These are phyloP conservation scores for Agrypnia vestita DNA, from an alignment of 1,140 invertebrate genomes.

Conservation along the genomic window DNA sequence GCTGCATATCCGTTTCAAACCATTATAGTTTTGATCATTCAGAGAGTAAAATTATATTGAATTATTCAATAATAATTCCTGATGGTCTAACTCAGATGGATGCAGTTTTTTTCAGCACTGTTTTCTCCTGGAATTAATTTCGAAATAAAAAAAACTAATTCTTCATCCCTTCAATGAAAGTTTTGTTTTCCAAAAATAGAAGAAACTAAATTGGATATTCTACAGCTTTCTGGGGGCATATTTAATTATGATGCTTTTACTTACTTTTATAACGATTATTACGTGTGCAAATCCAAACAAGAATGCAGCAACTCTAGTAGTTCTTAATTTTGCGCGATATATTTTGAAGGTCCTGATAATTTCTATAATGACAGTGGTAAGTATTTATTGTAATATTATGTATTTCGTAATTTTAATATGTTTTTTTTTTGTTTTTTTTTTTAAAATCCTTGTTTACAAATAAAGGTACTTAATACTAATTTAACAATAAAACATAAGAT, in stretches of 20 bases:
- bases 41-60: slow-evolving; percentile 68
- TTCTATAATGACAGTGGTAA: slow-evolving; percentile 17
- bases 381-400: too few species aligned
- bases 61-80: slow-evolving; percentile 71
- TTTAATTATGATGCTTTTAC: slow-evolving; percentile 70
- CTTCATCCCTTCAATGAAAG: slow-evolving; percentile 74
- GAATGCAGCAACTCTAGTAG: too few species aligned
- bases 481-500: too few species aligned
- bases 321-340: slow-evolving; percentile 3
- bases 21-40: slow-evolving; percentile 67
- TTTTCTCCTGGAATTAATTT: slow-evolving; percentile 70
- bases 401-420: too few species aligned
- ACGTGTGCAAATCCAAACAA: too few species aligned
- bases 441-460: too few species aligned
- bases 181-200: slow-evolving; percentile 74
- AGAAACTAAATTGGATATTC: slow-evolving; percentile 70
- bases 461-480: too few species aligned
- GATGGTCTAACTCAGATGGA: slow-evolving; percentile 64
- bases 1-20: slow-evolving; percentile 67
- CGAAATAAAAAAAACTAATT: slow-evolving; percentile 69
- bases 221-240: slow-evolving; percentile 71
- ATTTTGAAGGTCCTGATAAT: not conserved
- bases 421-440: too few species aligned
- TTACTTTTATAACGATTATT: too few species aligned
- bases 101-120: slow-evolving; percentile 71